Percentiles rank a stretch among this genome's conserved stretches.
Evolutionary conservation across 2,797 vertebrate genomes (phyloP).

Genomic region (Gallinago stenura): DNA sequence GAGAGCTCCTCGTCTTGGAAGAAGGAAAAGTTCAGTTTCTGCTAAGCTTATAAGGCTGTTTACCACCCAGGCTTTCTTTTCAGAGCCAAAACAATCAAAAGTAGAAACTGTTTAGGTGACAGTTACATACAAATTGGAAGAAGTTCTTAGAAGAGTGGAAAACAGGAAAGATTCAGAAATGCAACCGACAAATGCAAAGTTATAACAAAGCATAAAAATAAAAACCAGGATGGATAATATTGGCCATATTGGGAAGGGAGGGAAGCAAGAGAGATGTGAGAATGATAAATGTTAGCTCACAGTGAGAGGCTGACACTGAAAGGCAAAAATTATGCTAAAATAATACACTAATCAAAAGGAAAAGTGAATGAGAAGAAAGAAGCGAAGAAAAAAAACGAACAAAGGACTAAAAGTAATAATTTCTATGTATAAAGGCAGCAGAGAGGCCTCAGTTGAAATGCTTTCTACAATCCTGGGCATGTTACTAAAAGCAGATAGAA

Average conservation of each 20-base stretch:
- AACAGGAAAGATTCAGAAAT: constrained; percentile 25
- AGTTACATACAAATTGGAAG: constrained; percentile 28
- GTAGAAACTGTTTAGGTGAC: constrained; percentile 29
- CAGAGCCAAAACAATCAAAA: constrained; percentile 33
- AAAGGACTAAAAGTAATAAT: constrained; percentile 60
- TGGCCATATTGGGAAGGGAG: not conserved
- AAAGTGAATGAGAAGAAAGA: constrained; percentile 60
- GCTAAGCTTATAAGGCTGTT: constrained; percentile 1
- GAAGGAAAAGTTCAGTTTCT: constrained; percentile 44
- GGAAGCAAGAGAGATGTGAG: not conserved
- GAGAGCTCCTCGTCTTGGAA: not conserved
- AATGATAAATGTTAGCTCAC: constrained; percentile 64
- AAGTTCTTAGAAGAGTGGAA: not conserved
- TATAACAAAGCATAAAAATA: constrained; percentile 24
- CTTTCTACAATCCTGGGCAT: not conserved
- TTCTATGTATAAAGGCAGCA: constrained; percentile 1
- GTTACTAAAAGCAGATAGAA: constrained; percentile 31
- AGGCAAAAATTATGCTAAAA: constrained; percentile 75
- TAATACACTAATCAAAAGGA: constrained; percentile 73
- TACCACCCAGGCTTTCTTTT: constrained; percentile 35
- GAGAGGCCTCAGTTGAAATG: constrained; percentile 26
- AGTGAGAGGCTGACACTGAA: constrained; percentile 64
- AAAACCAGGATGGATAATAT: constrained; percentile 5
- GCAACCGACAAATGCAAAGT: constrained; percentile 25
- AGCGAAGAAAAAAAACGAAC: constrained; percentile 10